These are phyloP conservation scores for Gadopsis marmoratus DNA, from an alignment of 2,797 vertebrate genomes.

Conservation along the genomic window DNA sequence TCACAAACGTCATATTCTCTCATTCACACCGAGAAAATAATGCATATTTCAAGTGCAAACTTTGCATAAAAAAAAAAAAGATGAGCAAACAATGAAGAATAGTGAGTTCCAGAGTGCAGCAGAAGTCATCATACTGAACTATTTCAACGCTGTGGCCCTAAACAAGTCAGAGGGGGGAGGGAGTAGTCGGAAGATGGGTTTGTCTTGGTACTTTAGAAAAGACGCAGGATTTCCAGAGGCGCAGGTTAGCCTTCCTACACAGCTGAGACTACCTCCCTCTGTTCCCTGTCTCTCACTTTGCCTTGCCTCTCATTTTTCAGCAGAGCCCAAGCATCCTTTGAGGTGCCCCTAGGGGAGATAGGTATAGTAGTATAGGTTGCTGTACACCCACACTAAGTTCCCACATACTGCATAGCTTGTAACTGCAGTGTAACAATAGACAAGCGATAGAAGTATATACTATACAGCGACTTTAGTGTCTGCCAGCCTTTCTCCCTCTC, in stretches of 20 bases:
- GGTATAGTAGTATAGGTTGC: conserved; percentile 78
- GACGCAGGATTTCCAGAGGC: conserved; percentile 72
- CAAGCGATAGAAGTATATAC: conserved; percentile 62
- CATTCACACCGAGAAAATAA: conserved; percentile 59
- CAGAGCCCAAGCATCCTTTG: conserved; percentile 75
- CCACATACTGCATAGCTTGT: conserved; percentile 63
- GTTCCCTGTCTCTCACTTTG: conserved; percentile 63
- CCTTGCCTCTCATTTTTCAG: conserved; percentile 71
- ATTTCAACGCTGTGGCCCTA: conserved; percentile 34
- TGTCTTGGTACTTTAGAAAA: conserved; percentile 58
- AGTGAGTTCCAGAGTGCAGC: conserved; percentile 46
- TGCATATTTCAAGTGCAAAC: conserved; percentile 58
- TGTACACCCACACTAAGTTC: conserved; percentile 76
- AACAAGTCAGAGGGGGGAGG: conserved; percentile 44
- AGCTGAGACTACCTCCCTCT: conserved; percentile 67
- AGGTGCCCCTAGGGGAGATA: conserved; percentile 74
- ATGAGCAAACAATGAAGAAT: conserved; percentile 29
- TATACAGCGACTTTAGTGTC: conserved; percentile 70
- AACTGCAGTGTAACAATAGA: conserved; percentile 68
- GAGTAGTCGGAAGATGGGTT: conserved; percentile 53
- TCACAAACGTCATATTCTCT: conserved; percentile 77
- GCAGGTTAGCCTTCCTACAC: conserved; percentile 76
- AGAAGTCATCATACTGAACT: conserved; percentile 38
- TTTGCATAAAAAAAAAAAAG: conserved; percentile 44
- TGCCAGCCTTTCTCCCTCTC: conserved; percentile 58